A percentile compares a stretch with the other conserved stretches of the same genome.
Conservation (phyloP, 2,797 vertebrate species). For the Etheostoma perlongum region DNA sequence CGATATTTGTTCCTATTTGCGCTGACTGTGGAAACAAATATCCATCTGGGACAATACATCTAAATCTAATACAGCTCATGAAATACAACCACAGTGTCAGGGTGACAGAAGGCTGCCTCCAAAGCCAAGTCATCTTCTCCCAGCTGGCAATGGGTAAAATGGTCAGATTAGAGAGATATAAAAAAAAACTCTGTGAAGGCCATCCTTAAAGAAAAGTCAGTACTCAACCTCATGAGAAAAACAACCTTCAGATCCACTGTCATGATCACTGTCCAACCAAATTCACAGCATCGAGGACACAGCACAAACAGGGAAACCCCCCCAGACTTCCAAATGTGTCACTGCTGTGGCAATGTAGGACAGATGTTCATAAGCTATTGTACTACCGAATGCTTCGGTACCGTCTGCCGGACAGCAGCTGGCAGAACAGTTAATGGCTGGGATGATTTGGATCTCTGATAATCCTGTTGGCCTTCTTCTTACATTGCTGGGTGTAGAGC, state of each 20-base stretch:
- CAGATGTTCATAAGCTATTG: background rate
- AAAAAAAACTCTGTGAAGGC: slow-evolving; percentile 41
- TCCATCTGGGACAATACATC: too few species aligned
- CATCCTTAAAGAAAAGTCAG: slow-evolving; percentile 30
- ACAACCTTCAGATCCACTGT: slow-evolving; percentile 23
- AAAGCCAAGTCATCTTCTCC: slow-evolving; percentile 40
- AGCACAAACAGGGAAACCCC: background rate
- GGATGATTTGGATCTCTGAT: too few species aligned
- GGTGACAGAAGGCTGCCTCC: slow-evolving; percentile 56
- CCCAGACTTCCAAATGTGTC: slow-evolving; percentile 1
- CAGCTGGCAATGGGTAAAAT: slow-evolving; percentile 40
- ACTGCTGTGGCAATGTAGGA: background rate
- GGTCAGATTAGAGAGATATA: slow-evolving; percentile 42
- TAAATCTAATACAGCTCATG: slow-evolving; percentile 17
- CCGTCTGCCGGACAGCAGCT: too few species aligned
- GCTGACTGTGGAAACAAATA: too few species aligned
- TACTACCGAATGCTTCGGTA: too few species aligned
- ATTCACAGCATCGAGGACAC: slow-evolving; percentile 38
- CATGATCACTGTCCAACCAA: slow-evolving; percentile 25
- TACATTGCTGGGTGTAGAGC: too few species aligned
- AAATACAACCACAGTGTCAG: slow-evolving; percentile 37
- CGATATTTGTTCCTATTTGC: too few species aligned
- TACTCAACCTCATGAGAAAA: slow-evolving; percentile 35
- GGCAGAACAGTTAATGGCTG: too few species aligned
- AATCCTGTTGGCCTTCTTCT: too few species aligned